phyloP scores from a whole-genome alignment of 2,888 invertebrate species.

The Ditula angustiorana region DNA sequence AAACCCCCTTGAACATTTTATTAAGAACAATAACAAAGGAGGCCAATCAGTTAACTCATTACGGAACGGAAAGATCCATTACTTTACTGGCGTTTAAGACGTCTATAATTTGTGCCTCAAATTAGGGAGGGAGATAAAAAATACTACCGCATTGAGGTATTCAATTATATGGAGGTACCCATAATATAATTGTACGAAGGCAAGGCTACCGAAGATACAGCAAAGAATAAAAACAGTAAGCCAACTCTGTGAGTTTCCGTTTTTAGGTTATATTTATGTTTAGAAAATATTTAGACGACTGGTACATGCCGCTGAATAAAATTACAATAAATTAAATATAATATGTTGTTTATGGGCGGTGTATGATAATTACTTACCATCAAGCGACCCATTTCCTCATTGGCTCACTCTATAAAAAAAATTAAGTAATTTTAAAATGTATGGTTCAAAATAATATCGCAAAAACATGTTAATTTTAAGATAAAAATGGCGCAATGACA shows the following conservation, averaged over 20 bases:
- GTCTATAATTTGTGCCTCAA: constrained; percentile 54
- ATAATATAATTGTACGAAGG: constrained; percentile 40
- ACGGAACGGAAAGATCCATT: constrained; percentile 52
- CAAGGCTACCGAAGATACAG: constrained; percentile 23
- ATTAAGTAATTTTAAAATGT: too few relatives aligned
- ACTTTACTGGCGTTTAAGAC: constrained; percentile 48
- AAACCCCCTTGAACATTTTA: constrained; percentile 18
- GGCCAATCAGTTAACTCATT: constrained; percentile 49
- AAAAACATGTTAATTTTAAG: too few relatives aligned
- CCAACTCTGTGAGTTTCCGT: not conserved
- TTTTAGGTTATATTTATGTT: too few relatives aligned
- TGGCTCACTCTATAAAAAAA: too few relatives aligned
- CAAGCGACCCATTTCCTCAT: too few relatives aligned
- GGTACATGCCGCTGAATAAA: too few relatives aligned
- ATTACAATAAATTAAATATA: too few relatives aligned
- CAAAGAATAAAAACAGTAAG: constrained; percentile 10
- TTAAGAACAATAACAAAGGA: constrained; percentile 44
- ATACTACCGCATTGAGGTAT: constrained; percentile 45
- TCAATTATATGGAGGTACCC: constrained; percentile 46
- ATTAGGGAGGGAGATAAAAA: constrained; percentile 51
- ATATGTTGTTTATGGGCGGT: too few relatives aligned
- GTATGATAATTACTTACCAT: too few relatives aligned
- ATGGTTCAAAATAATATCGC: too few relatives aligned
- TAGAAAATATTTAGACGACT: too few relatives aligned
- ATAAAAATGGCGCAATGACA: too few relatives aligned